Conservation (phyloP, 1,140 invertebrate genomes). For the Habropoda laboriosa region DNA sequence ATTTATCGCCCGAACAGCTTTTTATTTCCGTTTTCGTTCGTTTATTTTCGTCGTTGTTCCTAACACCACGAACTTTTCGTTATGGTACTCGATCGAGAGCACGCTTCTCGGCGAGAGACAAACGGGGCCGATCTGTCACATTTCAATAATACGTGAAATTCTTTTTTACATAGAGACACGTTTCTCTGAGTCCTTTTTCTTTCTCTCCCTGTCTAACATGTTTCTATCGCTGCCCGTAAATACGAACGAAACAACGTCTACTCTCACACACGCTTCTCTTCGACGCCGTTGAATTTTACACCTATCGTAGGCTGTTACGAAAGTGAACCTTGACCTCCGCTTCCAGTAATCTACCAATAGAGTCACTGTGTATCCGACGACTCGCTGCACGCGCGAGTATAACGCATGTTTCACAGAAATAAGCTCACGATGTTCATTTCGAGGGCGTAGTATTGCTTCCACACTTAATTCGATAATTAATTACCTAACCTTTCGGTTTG, state of each 20-base stretch:
- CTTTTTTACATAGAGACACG: too few relatives aligned
- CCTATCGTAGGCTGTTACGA: neutral
- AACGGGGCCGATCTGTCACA: too few relatives aligned
- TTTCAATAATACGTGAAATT: too few relatives aligned
- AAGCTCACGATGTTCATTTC: neutral
- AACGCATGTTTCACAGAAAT: neutral
- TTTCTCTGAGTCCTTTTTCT: too few relatives aligned
- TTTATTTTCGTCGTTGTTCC: constrained; percentile 9
- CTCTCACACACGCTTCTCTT: neutral
- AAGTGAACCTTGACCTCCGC: constrained; percentile 48
- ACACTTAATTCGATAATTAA: neutral
- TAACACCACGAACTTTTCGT: neutral
- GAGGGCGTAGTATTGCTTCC: neutral
- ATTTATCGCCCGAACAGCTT: neutral
- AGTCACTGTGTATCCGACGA: neutral
- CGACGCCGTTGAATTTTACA: neutral
- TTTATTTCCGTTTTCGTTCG: neutral
- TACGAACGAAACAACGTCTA: neutral
- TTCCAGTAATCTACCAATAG: constrained; percentile 35
- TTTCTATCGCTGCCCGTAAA: neutral
- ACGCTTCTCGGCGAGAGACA: neutral
- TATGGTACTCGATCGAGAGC: neutral
- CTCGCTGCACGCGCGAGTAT: neutral
- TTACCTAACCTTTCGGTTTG: too few relatives aligned
- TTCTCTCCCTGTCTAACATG: neutral